A percentile compares a stretch with the other conserved stretches of the same genome.
These are phyloP conservation scores for Nilaparvata lugens DNA, from an alignment of 1,140 invertebrate species.

Conservation along the genomic window DNA sequence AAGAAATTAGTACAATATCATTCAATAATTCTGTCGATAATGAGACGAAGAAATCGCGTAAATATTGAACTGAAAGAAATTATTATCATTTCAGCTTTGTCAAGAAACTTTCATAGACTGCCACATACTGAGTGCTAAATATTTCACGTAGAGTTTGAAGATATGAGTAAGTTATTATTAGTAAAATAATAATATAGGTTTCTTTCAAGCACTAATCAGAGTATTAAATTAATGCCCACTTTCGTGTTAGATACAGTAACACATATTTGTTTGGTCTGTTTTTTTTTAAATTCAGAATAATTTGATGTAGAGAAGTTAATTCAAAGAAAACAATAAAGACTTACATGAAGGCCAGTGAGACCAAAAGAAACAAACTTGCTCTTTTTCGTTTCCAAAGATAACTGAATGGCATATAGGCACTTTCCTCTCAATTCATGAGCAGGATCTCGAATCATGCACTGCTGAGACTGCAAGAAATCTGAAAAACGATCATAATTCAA, in stretches of 20 bases:
- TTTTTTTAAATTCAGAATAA: neutral
- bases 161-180: neutral
- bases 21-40: neutral
- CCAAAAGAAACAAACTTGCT: constrained; percentile 73
- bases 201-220: neutral
- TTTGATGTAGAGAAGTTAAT: neutral
- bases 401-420: constrained; percentile 71
- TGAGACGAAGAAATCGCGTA: neutral
- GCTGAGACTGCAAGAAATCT: constrained; percentile 77
- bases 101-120: neutral
- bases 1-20: constrained; percentile 11
- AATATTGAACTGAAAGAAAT: neutral
- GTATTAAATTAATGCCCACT: neutral
- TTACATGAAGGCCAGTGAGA: constrained; percentile 75
- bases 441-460: constrained; percentile 63
- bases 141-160: no score
- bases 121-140: no score
- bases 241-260: neutral
- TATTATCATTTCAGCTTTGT: neutral
- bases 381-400: constrained; percentile 77
- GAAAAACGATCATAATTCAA: constrained; percentile 27
- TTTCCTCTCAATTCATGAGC: constrained; percentile 73
- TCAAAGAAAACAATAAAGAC: constrained; percentile 27
- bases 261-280: neutral
- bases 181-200: neutral